Percentiles rank a stretch among this genome's conserved stretches.
Conservation (phyloP, 2,797 vertebrate genomes). For the Eleutherodactylus coqui region DNA sequence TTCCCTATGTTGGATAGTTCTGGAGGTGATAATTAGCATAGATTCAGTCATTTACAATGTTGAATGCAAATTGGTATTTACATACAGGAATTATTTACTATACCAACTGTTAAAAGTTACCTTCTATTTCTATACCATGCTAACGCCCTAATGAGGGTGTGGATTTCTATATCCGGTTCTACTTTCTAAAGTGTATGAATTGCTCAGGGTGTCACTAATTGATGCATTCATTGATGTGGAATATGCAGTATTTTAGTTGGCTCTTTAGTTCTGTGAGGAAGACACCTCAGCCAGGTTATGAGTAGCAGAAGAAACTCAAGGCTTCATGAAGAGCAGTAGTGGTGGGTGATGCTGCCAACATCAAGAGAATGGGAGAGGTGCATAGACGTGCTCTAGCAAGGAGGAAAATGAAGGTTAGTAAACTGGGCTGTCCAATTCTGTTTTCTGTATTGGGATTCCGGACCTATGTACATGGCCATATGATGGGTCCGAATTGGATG, state of each 20-base stretch:
- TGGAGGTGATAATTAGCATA: conserved; percentile 11
- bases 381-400: background rate
- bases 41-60: background rate
- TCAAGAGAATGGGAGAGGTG: background rate
- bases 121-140: conserved; percentile 33
- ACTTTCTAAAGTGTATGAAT: conserved; percentile 34
- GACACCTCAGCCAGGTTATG: background rate
- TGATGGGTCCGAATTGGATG: background rate
- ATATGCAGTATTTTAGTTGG: background rate
- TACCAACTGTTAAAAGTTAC: conserved; percentile 13
- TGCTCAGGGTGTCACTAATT: conserved; percentile 45
- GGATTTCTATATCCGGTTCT: background rate
- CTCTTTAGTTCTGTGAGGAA: background rate
- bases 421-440: background rate
- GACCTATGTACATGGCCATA: too few relatives aligned
- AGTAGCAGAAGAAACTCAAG: background rate
- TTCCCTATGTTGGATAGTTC: background rate
- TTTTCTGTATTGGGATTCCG: background rate
- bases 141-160: conserved; percentile 50
- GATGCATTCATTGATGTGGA: conserved; percentile 9
- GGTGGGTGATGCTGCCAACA: background rate
- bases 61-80: conserved; percentile 15
- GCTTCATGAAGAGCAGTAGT: background rate
- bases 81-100: background rate
- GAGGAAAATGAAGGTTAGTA: conserved; percentile 47